Evolutionary conservation across 2,797 vertebrate genomes (phyloP), one percentile per base, ranked within the genome.

Genomic region (Gorsachius magnificus): DNA sequence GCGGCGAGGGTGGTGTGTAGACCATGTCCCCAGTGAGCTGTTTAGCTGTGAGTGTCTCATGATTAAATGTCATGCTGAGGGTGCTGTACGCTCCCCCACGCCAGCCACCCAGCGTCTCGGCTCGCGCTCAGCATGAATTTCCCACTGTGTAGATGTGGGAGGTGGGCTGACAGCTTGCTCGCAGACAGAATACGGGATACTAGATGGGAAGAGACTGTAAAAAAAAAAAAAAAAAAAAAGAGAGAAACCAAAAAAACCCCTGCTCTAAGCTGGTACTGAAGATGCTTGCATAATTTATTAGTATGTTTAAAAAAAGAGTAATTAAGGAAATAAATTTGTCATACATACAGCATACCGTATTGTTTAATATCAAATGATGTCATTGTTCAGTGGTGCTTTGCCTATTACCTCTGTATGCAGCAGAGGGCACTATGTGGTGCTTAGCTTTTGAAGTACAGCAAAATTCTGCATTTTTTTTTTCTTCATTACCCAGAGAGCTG

Each of bases 341-440:
- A 56, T 29, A 36, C 38, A 5, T 54, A 29, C 64, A 83, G 3
- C 56, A 5, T 43, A 46, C 1, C 1, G 0, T 48, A 75, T 18
- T 71, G 50, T 75, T 87, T 83, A 22, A 5, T 63, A 66, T 48
- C 68, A 16, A 64, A 64, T 91, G 86, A 92, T 89, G 90, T 82
- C 50, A 92, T 91, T 60, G 60, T 63, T 94, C 64, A 58, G 66
- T 8, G 48, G 8, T 22, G 84, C 43, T 93, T 78, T 25, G 65
- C 71, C 93, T 83, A 11, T 89, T 80, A 45, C 69, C 45, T 72
- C 60, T 76, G 58, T 65, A 33, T 61, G 48, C 87, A 74, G 64
- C 64, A 97, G 88, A 95, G 90, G 94, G 90, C 85, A 88, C 77
- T 94, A 12, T n/a, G 9, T 72, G 75, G 76, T 38, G 66, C 90